A percentile compares a stretch with the other conserved stretches of the same genome.
Conservation (phyloP, 2,888 invertebrate genomes). For the Melanchra persicariae region DNA sequence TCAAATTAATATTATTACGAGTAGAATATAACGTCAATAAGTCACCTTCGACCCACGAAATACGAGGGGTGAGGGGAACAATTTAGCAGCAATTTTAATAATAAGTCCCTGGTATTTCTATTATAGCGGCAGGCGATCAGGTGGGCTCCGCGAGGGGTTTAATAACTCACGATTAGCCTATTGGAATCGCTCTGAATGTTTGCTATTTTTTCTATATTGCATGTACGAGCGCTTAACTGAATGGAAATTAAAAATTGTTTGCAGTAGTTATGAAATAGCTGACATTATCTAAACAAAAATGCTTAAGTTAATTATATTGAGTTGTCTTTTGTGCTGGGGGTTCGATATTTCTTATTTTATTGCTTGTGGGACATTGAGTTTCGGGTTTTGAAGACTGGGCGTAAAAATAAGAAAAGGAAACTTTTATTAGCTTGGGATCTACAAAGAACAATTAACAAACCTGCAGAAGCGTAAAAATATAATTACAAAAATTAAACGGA, state of each 20-base stretch:
- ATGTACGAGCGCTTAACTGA: constrained; percentile 79
- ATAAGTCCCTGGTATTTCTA: constrained; percentile 91
- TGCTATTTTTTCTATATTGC: constrained; percentile 90
- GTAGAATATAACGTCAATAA: constrained; percentile 74
- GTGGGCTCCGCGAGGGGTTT: constrained; percentile 88
- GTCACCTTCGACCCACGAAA: constrained; percentile 84
- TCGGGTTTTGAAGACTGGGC: neutral
- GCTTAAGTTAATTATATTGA: constrained; percentile 40
- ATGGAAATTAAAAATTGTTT: constrained; percentile 84
- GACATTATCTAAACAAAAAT: constrained; percentile 56
- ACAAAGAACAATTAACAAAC: constrained; percentile 5
- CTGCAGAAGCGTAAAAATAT: constrained; percentile 1
- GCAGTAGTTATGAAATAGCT: constrained; percentile 68
- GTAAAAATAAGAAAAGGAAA: neutral
- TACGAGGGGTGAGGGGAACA: constrained; percentile 88
- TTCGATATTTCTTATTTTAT: constrained; percentile 18
- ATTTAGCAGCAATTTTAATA: constrained; percentile 91
- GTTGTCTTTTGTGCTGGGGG: constrained; percentile 21
- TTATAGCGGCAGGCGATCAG: constrained; percentile 90
- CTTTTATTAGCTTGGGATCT: constrained; percentile 5
- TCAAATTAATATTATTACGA: constrained; percentile 77
- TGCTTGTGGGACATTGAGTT: neutral
- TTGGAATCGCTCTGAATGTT: constrained; percentile 90
- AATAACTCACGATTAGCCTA: constrained; percentile 91
- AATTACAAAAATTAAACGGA: constrained; percentile 3